Percentiles rank a stretch among this genome's conserved stretches.
Evolutionary conservation across 35 echinoderm and acorn worm genomes (phyloP).

Genomic region (Heliocidaris tuberculata): DNA sequence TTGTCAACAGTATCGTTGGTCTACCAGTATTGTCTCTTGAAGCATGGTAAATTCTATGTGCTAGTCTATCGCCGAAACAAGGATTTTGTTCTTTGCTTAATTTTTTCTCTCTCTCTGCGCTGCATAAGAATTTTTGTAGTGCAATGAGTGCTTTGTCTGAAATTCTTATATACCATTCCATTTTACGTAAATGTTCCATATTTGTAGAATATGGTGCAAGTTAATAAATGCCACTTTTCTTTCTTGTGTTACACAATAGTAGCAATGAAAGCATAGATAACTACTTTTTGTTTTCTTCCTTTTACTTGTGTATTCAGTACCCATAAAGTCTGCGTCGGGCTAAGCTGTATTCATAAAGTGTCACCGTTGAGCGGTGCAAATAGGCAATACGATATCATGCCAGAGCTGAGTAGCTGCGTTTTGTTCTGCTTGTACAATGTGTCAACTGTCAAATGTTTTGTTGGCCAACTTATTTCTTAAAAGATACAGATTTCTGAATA

Average conservation of each 20-base stretch:
- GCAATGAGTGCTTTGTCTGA: neutral
- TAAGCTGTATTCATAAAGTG: neutral
- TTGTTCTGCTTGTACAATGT: no score
- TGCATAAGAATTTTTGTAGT: neutral
- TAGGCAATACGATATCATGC: neutral
- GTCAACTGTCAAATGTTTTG: no score
- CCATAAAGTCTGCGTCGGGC: neutral
- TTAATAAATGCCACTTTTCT: neutral
- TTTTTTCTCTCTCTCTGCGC: neutral
- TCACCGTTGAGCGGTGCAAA: neutral
- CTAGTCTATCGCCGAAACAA: neutral
- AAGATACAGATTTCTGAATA: neutral
- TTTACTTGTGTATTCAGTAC: neutral
- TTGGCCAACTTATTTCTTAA: neutral
- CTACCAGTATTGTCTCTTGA: neutral
- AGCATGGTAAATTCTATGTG: neutral
- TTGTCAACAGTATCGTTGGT: neutral
- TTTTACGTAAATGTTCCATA: neutral
- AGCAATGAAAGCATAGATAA: neutral
- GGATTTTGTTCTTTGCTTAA: neutral
- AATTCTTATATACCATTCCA: constrained; percentile 18
- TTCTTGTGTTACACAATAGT: constrained; percentile 10
- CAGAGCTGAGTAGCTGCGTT: neutral
- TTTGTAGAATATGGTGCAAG: neutral
- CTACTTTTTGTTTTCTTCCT: neutral